phyloP scores from a whole-genome alignment of 2,888 invertebrate species.

The Caenorhabditis sulstoni region DNA sequence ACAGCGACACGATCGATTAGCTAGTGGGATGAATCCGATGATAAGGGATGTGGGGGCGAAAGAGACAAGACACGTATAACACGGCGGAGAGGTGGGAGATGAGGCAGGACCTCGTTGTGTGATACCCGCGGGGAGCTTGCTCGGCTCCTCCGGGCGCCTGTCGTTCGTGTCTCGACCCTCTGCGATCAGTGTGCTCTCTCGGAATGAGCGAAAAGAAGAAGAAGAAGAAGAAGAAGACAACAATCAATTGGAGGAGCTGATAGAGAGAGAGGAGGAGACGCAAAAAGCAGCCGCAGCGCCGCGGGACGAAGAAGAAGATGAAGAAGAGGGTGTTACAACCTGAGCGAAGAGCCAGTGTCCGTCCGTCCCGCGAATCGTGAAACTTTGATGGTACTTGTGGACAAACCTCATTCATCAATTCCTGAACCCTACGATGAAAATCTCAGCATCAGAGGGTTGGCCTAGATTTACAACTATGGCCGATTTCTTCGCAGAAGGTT shows the following conservation, averaged over 20 bases:
- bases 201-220: constrained; percentile 2
- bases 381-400: constrained; percentile 45
- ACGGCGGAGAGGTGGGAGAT: constrained; percentile 25
- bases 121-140: constrained; percentile 38
- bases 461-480: too few species aligned
- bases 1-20: constrained; percentile 40
- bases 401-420: constrained; percentile 11
- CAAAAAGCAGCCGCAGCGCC: constrained; percentile 28
- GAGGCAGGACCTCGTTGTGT: constrained; percentile 27
- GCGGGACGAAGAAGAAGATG: too few species aligned
- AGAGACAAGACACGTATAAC: constrained; percentile 26
- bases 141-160: constrained; percentile 52
- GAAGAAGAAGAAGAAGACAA: constrained; percentile 43
- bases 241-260: constrained; percentile 48
- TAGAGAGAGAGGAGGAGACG: constrained; percentile 26
- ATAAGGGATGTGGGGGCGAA: constrained; percentile 38
- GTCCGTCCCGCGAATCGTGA: constrained; percentile 31
- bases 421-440: too few species aligned
- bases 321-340: constrained; percentile 46
- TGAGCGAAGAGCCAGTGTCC: constrained; percentile 17
- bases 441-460: too few species aligned
- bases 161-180: constrained; percentile 48
- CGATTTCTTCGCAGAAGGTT: too few species aligned
- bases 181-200: constrained; percentile 37
- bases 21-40: constrained; percentile 26